Base-by-base conservation (phyloP, 2,113 vertebrate genomes). In the Ovis canadensis region DNA sequence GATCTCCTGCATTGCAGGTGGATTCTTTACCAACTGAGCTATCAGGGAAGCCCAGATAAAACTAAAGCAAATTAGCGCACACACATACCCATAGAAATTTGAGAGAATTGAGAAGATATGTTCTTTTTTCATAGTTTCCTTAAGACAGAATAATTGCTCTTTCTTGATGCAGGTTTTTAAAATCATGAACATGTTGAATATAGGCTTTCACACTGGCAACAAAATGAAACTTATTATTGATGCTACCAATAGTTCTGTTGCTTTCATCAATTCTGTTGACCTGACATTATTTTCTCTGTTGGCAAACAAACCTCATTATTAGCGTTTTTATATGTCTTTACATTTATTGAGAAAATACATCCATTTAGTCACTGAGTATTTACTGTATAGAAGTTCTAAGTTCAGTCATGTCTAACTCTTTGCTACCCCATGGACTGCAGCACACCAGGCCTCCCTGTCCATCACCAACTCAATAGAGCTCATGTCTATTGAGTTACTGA, bases 371-470 rank as follows among this genome's bases (percentile, higher is more conserved):
- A 33, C 57, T 83, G 6, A 48, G 6, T 11, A 45, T 29, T 31
- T 59, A 43, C 21, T 80, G 0, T 84, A 27, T 71, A 31, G 23
- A 90, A 45, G 67, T 71, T 71, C n/a, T 40, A 71, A 71, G n/a
- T 71, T 71, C 67, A 23, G 9, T 40, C 1, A 0, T 71, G 67
- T 40, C n/a, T 0, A 0, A 71, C 19, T 23, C 2, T 71, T 71
- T 71, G n/a, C n/a, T 23, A 40, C n/a, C n/a, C n/a, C 19, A 12
- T 71, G n/a, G 17, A 71, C 64, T 71, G 64, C 17, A 71, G n/a
- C n/a, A 71, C 4, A 21, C 9, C 17, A 67, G 64, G 64, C 64
- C n/a, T 71, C n/a, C n/a, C 19, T 71, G n/a, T 40, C 67, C 5
- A 40, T 71, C 67, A 71, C n/a, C n/a, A 71, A 23, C n/a, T 71